phyloP scores from a whole-genome alignment of 2,888 invertebrate genomes.

The Pachycephus smyrnensis region DNA sequence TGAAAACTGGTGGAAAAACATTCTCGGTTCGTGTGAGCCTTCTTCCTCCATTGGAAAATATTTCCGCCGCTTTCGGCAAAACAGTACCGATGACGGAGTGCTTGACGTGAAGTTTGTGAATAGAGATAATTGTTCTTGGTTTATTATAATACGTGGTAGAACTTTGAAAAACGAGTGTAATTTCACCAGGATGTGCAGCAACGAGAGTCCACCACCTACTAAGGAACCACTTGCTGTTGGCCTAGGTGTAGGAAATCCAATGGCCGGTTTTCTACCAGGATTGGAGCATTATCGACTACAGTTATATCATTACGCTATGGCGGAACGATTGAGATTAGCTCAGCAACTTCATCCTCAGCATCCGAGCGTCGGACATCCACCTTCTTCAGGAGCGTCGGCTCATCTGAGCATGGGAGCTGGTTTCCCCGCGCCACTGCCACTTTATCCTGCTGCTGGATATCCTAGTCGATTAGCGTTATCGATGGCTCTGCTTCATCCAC shows the following conservation, averaged over 20 bases:
- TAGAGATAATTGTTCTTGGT: neutral
- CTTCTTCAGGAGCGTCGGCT: conserved; percentile 16
- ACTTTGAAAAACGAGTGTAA: neutral
- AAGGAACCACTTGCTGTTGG: conserved; percentile 58
- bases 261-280: conserved; percentile 68
- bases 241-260: conserved; percentile 51
- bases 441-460: conserved; percentile 68
- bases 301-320: conserved; percentile 89
- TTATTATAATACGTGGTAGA: neutral
- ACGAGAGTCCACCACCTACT: conserved; percentile 60
- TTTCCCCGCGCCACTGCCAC: conserved; percentile 74
- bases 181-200: conserved; percentile 61
- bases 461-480: conserved; percentile 74
- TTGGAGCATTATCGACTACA: conserved; percentile 87
- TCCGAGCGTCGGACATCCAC: conserved; percentile 54
- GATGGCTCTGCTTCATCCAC: conserved; percentile 76
- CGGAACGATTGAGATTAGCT: conserved; percentile 79
- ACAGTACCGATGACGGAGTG: neutral
- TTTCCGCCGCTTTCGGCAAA: neutral
- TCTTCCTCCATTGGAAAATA: neutral
- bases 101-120: neutral
- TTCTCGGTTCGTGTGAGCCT: neutral
- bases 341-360: conserved; percentile 63
- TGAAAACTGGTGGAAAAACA: conserved; percentile 21
- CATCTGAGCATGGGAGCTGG: conserved; percentile 52